These are phyloP conservation scores for Colinus virginianus DNA, from an alignment of 2,113 vertebrate genomes.

Conservation along the genomic window DNA sequence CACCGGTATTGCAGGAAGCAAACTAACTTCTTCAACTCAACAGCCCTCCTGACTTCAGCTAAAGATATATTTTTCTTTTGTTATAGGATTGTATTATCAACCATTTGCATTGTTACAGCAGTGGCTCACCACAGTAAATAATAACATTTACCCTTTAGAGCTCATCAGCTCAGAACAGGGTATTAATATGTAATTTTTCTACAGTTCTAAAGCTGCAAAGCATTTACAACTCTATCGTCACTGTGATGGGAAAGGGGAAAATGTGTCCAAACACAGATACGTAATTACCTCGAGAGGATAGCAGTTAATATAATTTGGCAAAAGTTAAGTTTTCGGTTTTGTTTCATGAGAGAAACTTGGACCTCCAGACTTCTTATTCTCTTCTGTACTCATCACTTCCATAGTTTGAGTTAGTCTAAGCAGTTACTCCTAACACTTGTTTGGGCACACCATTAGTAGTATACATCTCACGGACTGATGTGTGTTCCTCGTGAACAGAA, in stretches of 20 bases:
- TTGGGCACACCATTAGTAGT: not conserved
- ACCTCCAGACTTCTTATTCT: not conserved
- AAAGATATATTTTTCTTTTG: not conserved
- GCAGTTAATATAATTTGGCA: not conserved
- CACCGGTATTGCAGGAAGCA: not conserved
- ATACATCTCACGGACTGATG: not conserved
- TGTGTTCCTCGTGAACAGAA: not conserved
- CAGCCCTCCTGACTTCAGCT: not conserved
- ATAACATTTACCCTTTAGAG: not conserved
- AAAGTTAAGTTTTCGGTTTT: not conserved
- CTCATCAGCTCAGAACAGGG: not conserved
- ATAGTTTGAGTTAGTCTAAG: not conserved
- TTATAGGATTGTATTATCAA: not conserved
- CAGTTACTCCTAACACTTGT: not conserved
- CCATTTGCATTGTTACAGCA: not conserved
- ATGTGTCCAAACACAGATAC: not conserved
- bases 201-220: not conserved
- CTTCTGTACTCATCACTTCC: not conserved
- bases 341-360: not conserved
- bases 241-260: not conserved
- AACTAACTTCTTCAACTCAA: not conserved
- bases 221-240: not conserved
- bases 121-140: not conserved
- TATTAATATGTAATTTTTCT: not conserved
- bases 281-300: not conserved